Percentiles rank a stretch among this genome's conserved stretches.
Evolutionary conservation across 2,797 vertebrate species (phyloP).

Genomic region (Galaxias olidus): DNA sequence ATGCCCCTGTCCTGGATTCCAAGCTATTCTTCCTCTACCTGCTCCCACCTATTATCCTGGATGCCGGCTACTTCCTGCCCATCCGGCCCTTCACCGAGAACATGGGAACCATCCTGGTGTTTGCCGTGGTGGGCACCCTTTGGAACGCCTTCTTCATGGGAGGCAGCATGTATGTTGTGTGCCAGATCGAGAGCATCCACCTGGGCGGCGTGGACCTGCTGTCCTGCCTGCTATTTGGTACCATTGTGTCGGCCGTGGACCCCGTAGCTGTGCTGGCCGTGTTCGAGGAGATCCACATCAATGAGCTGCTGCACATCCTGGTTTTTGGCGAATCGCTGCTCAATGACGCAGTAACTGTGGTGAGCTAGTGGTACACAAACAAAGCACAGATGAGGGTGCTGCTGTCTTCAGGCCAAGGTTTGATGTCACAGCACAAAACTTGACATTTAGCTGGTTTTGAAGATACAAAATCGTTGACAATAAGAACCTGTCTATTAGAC

Average conservation of each 20-base stretch:
- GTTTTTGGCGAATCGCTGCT: slow-evolving; percentile 97
- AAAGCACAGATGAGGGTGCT: too few relatives aligned
- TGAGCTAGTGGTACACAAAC: slow-evolving; percentile 60
- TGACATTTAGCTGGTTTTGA: too few relatives aligned
- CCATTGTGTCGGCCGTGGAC: slow-evolving; percentile 95
- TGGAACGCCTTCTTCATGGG: slow-evolving; percentile 94
- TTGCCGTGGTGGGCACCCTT: slow-evolving; percentile 92
- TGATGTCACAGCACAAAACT: too few relatives aligned
- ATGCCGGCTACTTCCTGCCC: slow-evolving; percentile 95
- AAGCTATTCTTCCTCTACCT: slow-evolving; percentile 94
- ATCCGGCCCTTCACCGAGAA: slow-evolving; percentile 90
- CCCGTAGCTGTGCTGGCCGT: slow-evolving; percentile 94
- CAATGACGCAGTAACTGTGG: slow-evolving; percentile 95
- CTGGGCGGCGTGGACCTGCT: slow-evolving; percentile 81
- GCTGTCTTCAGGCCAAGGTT: too few relatives aligned
- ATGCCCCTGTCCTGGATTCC: slow-evolving; percentile 80
- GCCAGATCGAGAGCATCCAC: slow-evolving; percentile 71
- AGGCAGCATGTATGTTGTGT: slow-evolving; percentile 83
- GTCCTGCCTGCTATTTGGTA: slow-evolving; percentile 90
- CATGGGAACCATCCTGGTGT: slow-evolving; percentile 92
- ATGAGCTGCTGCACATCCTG: slow-evolving; percentile 93
- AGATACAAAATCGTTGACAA: too few relatives aligned
- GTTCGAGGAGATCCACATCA: slow-evolving; percentile 98
- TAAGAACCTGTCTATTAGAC: too few relatives aligned
- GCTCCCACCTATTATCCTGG: slow-evolving; percentile 95